Evolutionary conservation across 1,140 invertebrate species (phyloP).

Genomic region (Pteromalus puparum): DNA sequence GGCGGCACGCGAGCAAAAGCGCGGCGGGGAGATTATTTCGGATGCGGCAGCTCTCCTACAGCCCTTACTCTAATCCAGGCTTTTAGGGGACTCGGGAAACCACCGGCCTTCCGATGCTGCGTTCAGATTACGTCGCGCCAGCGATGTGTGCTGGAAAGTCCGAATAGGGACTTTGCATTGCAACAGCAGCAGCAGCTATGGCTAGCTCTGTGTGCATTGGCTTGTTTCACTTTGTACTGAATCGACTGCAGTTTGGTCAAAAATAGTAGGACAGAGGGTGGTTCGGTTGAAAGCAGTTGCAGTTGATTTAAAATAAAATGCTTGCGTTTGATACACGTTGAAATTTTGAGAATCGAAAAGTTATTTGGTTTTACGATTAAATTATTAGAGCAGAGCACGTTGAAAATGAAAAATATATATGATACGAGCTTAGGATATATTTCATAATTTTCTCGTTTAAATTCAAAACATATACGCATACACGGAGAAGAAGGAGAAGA

Average conservation of each 20-base stretch:
- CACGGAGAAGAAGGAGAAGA: neutral
- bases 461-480: slow-evolving; percentile 7
- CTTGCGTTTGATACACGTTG: too few relatives aligned
- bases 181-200: neutral
- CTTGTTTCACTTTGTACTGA: neutral
- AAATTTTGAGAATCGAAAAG: too few relatives aligned
- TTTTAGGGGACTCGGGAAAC: slow-evolving; percentile 17
- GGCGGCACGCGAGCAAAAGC: neutral
- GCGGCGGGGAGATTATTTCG: slow-evolving; percentile 17
- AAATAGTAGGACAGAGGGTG: too few relatives aligned
- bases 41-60: neutral
- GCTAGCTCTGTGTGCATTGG: too few relatives aligned
- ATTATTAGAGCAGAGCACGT: too few relatives aligned
- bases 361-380: neutral
- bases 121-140: slow-evolving; percentile 7
- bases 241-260: too few relatives aligned
- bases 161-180: neutral
- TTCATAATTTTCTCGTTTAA: slow-evolving; percentile 29
- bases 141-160: neutral
- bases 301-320: too few relatives aligned
- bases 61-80: slow-evolving; percentile 21
- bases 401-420: neutral
- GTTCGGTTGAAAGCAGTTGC: too few relatives aligned
- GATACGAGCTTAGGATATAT: neutral
- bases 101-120: neutral